Base-by-base conservation (phyloP, 2,888 invertebrate species). In the Aricia artaxerxes region DNA sequence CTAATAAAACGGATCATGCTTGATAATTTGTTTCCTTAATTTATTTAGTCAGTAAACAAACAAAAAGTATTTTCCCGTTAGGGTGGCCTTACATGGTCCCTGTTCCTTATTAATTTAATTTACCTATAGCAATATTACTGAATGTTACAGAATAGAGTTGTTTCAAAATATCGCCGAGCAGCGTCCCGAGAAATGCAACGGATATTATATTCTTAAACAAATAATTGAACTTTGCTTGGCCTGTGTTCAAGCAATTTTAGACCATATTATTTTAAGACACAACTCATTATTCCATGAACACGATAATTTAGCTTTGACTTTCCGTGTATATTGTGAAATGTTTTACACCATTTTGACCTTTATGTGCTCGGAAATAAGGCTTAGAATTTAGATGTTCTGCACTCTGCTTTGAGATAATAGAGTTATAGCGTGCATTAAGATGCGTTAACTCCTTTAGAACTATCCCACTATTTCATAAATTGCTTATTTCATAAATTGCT, bases 201-300 rank as follows among this genome's bases (percentile, higher is more conserved):
- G 82, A 85, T 86, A 86, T 85, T 85, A 85, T 86, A 85, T 84
- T 84, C 85, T 84, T 83, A 83, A 82, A 83, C 79, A 85, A 85
- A 83, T 85, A 38, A 69, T 84, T 81, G 83, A 84, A 83, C 69
- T 69, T 69, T 5, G 69, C 69, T 69, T 69, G 69, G 7, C 13
- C 69, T 69, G 35, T 69, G 38, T 31, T 69, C 35, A 35, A 13
- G 35, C 69, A 69, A 38, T 69, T 35, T 35, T 35, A 38, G 13
- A 38, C 69, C 16, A 5, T 69, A 69, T 69, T 69, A 38, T 69
- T 69, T 35, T 16, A 38, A 69, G 35, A 69, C 35, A 69, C 35
- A 64, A 64, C 13, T 35, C 35, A 38, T 69, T 69, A 69, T 69
- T 69, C 69, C 13, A 69, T 38, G 69, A 38, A 6, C 69, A 4